Evolutionary conservation across 2,113 vertebrate species (phyloP), one percentile per base, ranked within the genome.

Genomic region (Xyrauchen texanus): DNA sequence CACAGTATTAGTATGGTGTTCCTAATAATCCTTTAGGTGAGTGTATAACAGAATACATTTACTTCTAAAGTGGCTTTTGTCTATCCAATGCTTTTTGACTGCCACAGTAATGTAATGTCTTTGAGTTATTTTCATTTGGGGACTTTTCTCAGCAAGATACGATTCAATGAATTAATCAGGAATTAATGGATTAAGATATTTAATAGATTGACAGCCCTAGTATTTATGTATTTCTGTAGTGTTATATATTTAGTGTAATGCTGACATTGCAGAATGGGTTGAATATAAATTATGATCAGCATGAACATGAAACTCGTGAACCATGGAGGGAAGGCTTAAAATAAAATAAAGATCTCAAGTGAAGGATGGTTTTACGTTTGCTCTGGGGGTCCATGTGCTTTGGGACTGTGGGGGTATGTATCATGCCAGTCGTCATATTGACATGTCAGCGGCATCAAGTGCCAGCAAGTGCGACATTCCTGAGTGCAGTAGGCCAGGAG

Each of bases 371-470:
- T 68, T 73, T 74, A 75, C 68, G 71, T 44, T 73, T 72, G 52
- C 55, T 58, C 47, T 8, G 7, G 57, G 68, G 62, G 51, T 57
- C 44, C 45, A 58, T 51, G 58, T 16, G 64, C 49, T 63, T n/a
- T 66, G 55, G 57, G 58, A n/a, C 45, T 8, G 4, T 8, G 61
- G 82, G 70, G 81, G 82, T 81, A 74, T 34, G 76, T 47, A 55
- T 60, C 66, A 42, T 66, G 66, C 79, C 63, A 85, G 93, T 88
- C 81, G 87, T 94, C 90, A 92, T 82, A 79, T 49, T 93, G 93
- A 91, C 91, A 92, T 89, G 80, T 75, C 82, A 5, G 84, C 84
- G 88, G 91, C 88, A 81, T 93, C 91, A 89, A 90, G 84, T 90
- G 89, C 86, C 83, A 84, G 77, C 57, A 87, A 82, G 87, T 89